Evolutionary conservation across 1,140 invertebrate species (phyloP).

Genomic region (Prorops nasuta): DNA sequence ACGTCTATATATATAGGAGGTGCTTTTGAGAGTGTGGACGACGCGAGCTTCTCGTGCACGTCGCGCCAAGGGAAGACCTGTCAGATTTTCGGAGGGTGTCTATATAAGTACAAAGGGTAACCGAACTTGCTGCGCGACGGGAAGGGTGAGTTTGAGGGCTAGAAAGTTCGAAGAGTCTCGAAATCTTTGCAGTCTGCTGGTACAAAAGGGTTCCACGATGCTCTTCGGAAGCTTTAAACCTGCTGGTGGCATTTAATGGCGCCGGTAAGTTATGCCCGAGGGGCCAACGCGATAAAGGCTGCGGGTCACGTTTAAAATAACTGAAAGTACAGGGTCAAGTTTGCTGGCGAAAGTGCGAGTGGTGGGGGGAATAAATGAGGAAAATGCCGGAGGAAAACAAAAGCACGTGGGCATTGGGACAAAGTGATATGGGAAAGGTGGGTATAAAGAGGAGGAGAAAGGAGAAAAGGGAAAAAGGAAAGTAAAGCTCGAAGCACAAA

Average conservation of each 20-base stretch:
- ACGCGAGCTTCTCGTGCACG: neutral
- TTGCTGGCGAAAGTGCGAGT: neutral
- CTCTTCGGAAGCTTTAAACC: conserved; percentile 26
- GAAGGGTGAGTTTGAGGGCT: conserved; percentile 14
- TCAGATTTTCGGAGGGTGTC: conserved; percentile 19
- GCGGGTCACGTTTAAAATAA: no score
- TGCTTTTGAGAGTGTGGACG: no score
- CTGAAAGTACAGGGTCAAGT: no score
- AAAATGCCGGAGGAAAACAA: conserved; percentile 12
- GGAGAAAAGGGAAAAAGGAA: neutral
- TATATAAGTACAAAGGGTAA: conserved; percentile 13
- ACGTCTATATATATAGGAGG: no score
- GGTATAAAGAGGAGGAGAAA: conserved; percentile 11
- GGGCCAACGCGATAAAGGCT: no score
- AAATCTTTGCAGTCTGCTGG: conserved; percentile 31
- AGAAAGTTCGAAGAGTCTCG: conserved; percentile 15
- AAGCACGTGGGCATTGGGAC: neutral
- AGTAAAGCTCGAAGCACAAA: neutral
- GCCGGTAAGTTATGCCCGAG: conserved; percentile 33
- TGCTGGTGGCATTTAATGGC: conserved; percentile 34
- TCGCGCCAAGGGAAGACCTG: neutral
- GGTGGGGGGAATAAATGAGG: conserved; percentile 7
- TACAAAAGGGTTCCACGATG: conserved; percentile 23
- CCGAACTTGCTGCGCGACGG: conserved; percentile 15
- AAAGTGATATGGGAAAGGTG: conserved; percentile 12